Conservation (phyloP, 2,888 invertebrate species). For the Rotaria magnacalcarata region DNA sequence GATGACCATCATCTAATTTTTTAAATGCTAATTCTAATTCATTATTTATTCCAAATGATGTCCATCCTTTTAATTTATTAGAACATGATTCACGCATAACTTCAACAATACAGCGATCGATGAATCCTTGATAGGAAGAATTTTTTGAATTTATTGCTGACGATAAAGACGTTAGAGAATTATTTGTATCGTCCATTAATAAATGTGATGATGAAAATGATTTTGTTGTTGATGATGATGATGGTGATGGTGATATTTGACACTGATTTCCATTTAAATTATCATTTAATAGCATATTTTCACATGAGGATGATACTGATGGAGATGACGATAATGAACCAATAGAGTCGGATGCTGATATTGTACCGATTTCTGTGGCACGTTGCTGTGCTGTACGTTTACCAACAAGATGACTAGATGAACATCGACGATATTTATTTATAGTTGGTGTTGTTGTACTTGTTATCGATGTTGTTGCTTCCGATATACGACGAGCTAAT, state of each 20-base stretch:
- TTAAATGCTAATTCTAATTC: slow-evolving; percentile 80
- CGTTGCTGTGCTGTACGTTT: slow-evolving; percentile 34
- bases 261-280: neutral
- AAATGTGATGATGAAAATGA: slow-evolving; percentile 28
- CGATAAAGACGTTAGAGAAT: neutral
- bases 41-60: slow-evolving; percentile 47
- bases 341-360: neutral
- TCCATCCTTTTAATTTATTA: slow-evolving; percentile 34
- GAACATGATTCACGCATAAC: slow-evolving; percentile 31
- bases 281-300: slow-evolving; percentile 19
- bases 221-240: neutral
- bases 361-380: neutral
- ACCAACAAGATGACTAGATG: slow-evolving; percentile 21
- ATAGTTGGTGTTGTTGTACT: neutral
- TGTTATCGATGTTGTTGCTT: neutral
- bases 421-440: slow-evolving; percentile 37
- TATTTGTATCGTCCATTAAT: neutral
- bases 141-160: neutral
- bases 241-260: neutral
- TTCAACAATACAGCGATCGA: slow-evolving; percentile 34
- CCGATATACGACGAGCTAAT: neutral
- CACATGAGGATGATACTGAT: slow-evolving; percentile 22
- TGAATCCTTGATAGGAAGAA: slow-evolving; percentile 10
- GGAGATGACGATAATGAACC: slow-evolving; percentile 20
- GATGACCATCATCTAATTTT: slow-evolving; percentile 85